Evolutionary conservation across 2,888 invertebrate species (phyloP), one percentile per base, ranked within the genome.

Genomic region (Erpobdella octoculata): DNA sequence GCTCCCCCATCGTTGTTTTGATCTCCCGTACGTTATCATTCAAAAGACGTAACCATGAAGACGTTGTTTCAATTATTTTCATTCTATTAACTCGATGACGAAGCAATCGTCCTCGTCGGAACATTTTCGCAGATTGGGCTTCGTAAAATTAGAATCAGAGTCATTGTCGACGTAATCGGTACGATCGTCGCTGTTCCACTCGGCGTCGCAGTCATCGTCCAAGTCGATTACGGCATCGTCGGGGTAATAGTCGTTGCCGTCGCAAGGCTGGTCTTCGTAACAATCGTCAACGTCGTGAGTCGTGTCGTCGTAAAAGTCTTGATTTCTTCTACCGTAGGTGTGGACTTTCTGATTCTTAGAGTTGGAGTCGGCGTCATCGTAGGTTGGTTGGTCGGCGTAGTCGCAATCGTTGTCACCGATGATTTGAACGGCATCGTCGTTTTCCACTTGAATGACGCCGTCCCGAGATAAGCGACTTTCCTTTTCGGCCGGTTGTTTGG

Each of bases 61-160:
- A 28, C 12, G 15, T 53, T 9, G 18, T 28, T 25, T 9, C 9
- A 18, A 1, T 53, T 53, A 53, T 28, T 38, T 35, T 38, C 18
- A 67, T 46, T 67, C 67, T 15, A 67, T 41, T 18, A 67, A 28
- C 31, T 67, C 67, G 21, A 67, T 48, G 28, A 67, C 41, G 28
- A 67, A 48, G 33, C 67, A 67, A 25, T 67, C 67, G 12, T 67
- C 67, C 3, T 41, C 31, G n/a, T 8, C 46, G 33, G 62, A 31
- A 8, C 6, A 8, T 33, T 62, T n/a, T 62, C 18, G 35, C 25
- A 21, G 21, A 15, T 58, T 9, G 9, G 9, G 8, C 25, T 58
- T 31, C 31, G 0, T 62, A 21, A 33, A 35, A 62, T 35, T 62
- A n/a, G 5, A 33, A n/a, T 25, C 9, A n/a, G 12, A 3, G 4